Base-by-base conservation (phyloP, 2,113 vertebrate genomes). In the Clinocottus analis region DNA sequence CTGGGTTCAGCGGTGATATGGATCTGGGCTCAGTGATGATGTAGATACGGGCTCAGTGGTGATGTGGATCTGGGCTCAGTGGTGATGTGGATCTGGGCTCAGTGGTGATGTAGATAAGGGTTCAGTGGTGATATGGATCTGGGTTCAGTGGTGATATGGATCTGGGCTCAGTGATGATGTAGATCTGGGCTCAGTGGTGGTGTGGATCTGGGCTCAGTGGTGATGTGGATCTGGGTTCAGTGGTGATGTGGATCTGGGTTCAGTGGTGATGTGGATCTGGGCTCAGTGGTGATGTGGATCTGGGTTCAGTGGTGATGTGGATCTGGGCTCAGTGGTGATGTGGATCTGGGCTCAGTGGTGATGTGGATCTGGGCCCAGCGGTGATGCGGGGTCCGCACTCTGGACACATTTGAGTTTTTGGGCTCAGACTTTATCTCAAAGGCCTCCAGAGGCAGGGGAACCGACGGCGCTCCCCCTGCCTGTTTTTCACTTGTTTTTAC, bases 351-450 rank as follows among this genome's bases (percentile, higher is more conserved):
- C 29, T 4, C 29, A 31, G 4, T 7, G 39, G 27, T 29, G 35
- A 5, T 45, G 56, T 10, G 55, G 61, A 72, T 17, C 33, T 43
- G 45, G n/a, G n/a, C n/a, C n/a, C n/a, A n/a, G n/a, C n/a, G n/a
- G n/a, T n/a, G n/a, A n/a, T n/a, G n/a, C n/a, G n/a, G n/a, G n/a
- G n/a, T n/a, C n/a, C n/a, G n/a, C 33, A 16, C 49, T 4, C 23
- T 43, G 74, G 1, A 7, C 77, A 61, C 71, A 79, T 49, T 45
- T 63, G 58, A 25, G 72, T 84, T 56, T n/a, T 27, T 11, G 27
- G 63, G 45, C 23, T 16, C 51, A 47, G 47, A 25, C 47, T 64
- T 79, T 58, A 85, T 88, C 83, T 79, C 1, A 23, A 63, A 37
- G 1, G 59, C 63, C 33, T 7, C 3, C 2, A 72, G n/a, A n/a